phyloP scores from a whole-genome alignment of 2,113 vertebrate genomes.

The Oriolus oriolus region DNA sequence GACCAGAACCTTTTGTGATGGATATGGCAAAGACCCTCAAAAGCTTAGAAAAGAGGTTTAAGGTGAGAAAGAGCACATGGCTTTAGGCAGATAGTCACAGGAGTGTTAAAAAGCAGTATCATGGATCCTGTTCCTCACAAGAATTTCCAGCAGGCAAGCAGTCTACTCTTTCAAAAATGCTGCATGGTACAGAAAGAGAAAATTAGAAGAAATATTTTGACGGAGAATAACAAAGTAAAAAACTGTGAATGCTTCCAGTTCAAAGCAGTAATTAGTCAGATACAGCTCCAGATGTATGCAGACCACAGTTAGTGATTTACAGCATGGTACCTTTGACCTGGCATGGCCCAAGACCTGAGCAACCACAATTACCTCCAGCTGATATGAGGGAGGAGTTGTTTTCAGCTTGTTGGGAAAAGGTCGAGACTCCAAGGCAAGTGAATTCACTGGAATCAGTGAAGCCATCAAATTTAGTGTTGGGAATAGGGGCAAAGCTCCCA shows the following conservation, averaged over 20 bases:
- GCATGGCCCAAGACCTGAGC: not conserved
- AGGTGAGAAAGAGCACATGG: not conserved
- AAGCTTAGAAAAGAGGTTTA: not conserved
- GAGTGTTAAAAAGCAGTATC: not conserved
- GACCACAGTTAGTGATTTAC: not conserved
- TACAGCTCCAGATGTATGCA: rapidly evolving
- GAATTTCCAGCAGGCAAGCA: not conserved
- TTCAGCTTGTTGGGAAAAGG: not conserved
- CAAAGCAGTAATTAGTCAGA: not conserved
- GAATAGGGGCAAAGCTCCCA: not conserved
- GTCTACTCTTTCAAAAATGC: not conserved
- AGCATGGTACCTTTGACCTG: not conserved
- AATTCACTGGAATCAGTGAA: not conserved
- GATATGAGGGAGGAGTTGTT: not conserved
- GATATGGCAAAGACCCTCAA: not conserved
- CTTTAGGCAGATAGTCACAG: not conserved
- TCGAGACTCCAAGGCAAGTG: not conserved
- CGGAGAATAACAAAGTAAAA: not conserved
- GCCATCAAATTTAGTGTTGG: rapidly evolving
- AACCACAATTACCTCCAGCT: not conserved
- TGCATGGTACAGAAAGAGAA: not conserved
- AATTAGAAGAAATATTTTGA: not conserved
- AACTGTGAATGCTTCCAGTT: not conserved
- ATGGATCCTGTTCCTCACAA: not conserved
- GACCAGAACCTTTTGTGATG: not conserved